Base-by-base conservation (phyloP, 2,113 vertebrate genomes). In the Neodon shergylaensis region DNA sequence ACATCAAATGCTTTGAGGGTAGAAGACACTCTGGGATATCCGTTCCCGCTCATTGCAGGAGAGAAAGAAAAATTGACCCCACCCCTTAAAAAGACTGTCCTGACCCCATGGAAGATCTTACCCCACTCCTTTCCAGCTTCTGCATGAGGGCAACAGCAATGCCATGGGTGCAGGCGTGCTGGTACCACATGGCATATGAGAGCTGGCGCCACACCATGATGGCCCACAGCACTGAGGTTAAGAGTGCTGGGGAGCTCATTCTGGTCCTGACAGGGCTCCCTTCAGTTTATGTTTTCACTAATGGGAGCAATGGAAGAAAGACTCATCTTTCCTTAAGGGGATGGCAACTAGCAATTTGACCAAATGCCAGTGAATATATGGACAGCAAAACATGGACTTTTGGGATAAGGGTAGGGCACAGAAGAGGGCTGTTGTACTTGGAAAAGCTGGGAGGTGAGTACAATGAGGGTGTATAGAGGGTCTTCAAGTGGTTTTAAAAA, bases 161-260 rank as follows among this genome's bases (percentile, higher is more conserved):
- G 65, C 22, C 28, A 24, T 39, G 22, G 22, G 22, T 39, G 3
- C 72, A 73, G 19, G 72, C 24, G 3, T 11, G n/a, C 19, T 73
- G 24, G 63, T 26, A 65, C 24, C 63, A 65, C 63, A 65, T 9
- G 11, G 10, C 24, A 26, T 3, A 65, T 1, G 26, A 65, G 63
- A 65, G 9, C 26, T 28, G 39, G 4, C 10, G 1, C 22, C 4
- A 26, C 39, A 24, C 4, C 22, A 2, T 13, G 11, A 31, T 4
- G 31, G 28, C 65, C 65, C 3, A 66, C 4, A 66, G 28, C 11
- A 28, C 28, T 66, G 65, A 33, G 28, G 12, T 66, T 5, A 66
- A 33, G 28, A 12, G 61, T 22, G 61, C 6, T 63, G 7, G 61
- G 19, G 12, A 66, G 63, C 24, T 65, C 3, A 2, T 22, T 22